Percentiles rank a stretch among this genome's conserved stretches.
Evolutionary conservation across 2,113 vertebrate species (phyloP).

Genomic region (Mormyrus iriodes): DNA sequence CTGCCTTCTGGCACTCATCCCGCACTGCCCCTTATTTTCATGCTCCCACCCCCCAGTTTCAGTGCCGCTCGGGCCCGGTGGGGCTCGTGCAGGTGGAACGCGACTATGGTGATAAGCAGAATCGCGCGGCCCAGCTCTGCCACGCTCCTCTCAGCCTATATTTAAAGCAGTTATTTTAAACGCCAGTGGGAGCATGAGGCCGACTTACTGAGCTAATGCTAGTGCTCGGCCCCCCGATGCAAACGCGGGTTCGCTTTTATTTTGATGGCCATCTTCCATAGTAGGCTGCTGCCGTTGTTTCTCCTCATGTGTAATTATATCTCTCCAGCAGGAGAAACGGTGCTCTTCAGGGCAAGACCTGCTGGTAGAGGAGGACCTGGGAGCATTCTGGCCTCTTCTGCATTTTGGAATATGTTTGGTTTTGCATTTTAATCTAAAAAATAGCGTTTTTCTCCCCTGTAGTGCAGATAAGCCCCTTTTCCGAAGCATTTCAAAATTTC

Average conservation of each 20-base stretch:
- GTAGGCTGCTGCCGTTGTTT: neutral
- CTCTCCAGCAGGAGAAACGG: neutral
- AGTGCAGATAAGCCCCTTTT: neutral
- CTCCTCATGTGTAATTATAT: neutral
- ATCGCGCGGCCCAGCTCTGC: too few relatives aligned
- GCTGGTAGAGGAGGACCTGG: neutral
- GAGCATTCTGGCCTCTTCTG: neutral
- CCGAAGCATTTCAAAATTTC: neutral
- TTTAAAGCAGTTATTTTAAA: neutral
- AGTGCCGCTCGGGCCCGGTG: too few relatives aligned
- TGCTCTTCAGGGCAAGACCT: neutral
- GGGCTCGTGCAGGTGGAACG: too few relatives aligned
- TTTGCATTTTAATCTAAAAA: neutral
- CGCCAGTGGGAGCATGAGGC: neutral
- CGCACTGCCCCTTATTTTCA: neutral
- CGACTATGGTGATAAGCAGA: too few relatives aligned
- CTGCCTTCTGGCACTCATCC: neutral
- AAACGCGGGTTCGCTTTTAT: neutral
- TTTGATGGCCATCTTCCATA: neutral
- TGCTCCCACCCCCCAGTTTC: too few relatives aligned
- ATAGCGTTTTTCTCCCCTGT: neutral
- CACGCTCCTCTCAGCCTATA: neutral
- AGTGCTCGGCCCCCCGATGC: neutral
- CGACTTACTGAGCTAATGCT: neutral
- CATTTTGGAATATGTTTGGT: neutral